Base-by-base conservation (phyloP, 2,888 invertebrate species). In the Chalcosyrphus nemorum region DNA sequence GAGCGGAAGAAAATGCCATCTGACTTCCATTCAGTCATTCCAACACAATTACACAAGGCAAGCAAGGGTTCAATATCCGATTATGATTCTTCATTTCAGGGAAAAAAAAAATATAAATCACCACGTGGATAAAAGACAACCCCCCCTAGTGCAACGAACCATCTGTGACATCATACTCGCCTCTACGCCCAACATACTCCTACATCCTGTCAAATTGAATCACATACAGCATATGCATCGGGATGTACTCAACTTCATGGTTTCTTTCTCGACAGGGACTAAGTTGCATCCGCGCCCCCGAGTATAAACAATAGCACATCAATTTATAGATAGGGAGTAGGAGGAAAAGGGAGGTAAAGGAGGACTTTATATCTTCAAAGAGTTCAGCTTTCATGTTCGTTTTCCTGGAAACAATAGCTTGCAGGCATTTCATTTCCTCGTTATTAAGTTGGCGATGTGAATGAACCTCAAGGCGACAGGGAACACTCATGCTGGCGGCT, bases 61-160 rank as follows among this genome's bases (percentile, higher is more conserved):
- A 27, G 54, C 45, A 63, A 45, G 52, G 7, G 78, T 80, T 80
- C 78, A 80, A 66, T 66, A 80, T 59, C 78, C 78, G 65, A 72
- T 80, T 80, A 72, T 45, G 52, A 52, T 27, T 52, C 15, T 24
- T 21, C n/a, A 4, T 41, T 45, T 38, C 35, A 24, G 15, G 45
- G 43, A 71, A 29, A n/a, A 59, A 41, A 27, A 41, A 56, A 32
- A 59, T 1, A 38, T n/a, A 47, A 13, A 35, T 15, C 41, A 21
- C 19, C 43, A 50, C 47, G 17, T 47, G n/a, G 32, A 57, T 7
- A 17, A 43, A 41, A 71, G n/a, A n/a, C n/a, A n/a, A 71, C 59
- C 59, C 66, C 19, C 11, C 32, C 24, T 32, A 38, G 59, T 27
- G 21, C 57, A 38, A 41, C 29, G 68, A 70, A 66, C 56, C 47